phyloP scores from a whole-genome alignment of 2,888 invertebrate species.

The Cephus rjabovi region DNA sequence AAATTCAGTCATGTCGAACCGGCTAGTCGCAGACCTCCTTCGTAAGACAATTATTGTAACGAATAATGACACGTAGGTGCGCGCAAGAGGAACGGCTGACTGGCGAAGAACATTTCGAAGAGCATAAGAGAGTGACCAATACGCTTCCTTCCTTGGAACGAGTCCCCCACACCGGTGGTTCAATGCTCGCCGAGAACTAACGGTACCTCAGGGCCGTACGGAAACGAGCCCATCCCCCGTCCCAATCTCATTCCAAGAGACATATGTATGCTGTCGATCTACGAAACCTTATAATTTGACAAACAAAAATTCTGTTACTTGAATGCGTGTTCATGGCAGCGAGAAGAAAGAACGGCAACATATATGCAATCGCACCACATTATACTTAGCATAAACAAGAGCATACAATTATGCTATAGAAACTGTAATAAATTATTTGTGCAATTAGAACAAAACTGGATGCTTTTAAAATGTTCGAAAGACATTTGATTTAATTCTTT shows the following conservation, averaged over 20 bases:
- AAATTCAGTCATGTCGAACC: background rate
- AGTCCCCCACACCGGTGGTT: conserved; percentile 30
- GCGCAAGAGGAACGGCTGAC: background rate
- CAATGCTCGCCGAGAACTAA: conserved; percentile 47
- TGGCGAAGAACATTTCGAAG: conserved; percentile 25
- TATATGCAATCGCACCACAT: background rate
- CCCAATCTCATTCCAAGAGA: background rate
- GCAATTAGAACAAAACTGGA: background rate
- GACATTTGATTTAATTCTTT: background rate
- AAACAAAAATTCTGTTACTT: background rate
- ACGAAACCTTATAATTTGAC: background rate
- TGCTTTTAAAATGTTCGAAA: background rate
- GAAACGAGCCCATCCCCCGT: conserved; percentile 7
- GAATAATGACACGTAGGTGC: background rate
- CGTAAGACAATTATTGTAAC: background rate
- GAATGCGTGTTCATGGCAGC: background rate
- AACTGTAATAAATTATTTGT: background rate
- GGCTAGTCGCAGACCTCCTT: background rate
- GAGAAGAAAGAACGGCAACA: background rate
- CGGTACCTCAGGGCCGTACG: conserved; percentile 48
- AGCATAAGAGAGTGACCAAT: conserved; percentile 23
- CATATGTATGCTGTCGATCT: background rate
- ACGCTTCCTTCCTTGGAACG: background rate
- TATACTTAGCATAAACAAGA: background rate
- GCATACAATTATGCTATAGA: background rate